Conservation (phyloP, 2,888 invertebrate species). For the Biston betularia region DNA sequence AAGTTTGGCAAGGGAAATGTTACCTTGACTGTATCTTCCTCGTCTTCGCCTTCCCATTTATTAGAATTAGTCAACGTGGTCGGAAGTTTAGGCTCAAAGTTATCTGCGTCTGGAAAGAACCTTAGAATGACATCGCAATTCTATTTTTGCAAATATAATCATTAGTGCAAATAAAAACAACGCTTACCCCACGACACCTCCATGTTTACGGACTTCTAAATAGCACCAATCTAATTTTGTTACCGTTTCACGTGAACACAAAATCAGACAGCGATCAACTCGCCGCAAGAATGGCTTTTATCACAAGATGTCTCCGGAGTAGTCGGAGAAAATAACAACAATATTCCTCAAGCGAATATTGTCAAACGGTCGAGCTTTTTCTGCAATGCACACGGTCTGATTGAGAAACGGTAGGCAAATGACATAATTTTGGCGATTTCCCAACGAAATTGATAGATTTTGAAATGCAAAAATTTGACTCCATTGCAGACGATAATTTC, state of each 20-base stretch:
- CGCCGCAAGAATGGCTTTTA: conserved; percentile 75
- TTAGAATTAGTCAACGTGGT: conserved; percentile 86
- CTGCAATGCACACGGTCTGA: conserved; percentile 78
- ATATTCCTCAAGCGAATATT: conserved; percentile 76
- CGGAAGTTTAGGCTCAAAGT: conserved; percentile 89
- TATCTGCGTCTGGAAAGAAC: conserved; percentile 89
- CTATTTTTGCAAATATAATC: conserved; percentile 47
- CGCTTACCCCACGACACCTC: conserved; percentile 90
- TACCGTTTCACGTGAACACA: conserved; percentile 78
- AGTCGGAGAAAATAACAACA: conserved; percentile 76
- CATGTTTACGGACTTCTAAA: conserved; percentile 81
- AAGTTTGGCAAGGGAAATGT: conserved; percentile 68
- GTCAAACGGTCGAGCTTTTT: conserved; percentile 83
- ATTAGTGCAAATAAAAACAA: conserved; percentile 47
- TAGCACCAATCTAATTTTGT: conserved; percentile 78
- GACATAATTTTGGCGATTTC: conserved; percentile 84
- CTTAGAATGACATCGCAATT: conserved; percentile 59
- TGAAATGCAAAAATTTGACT: conserved; percentile 83
- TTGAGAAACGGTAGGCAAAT: conserved; percentile 78
- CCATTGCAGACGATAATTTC: conserved; percentile 85
- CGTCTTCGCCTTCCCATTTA: conserved; percentile 96
- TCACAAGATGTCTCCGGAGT: conserved; percentile 86
- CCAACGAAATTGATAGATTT: conserved; percentile 80
- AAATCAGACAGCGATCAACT: conserved; percentile 72
- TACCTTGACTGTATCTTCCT: conserved; percentile 95